These are phyloP conservation scores for Toxotes lorentzi DNA, from an alignment of 2,797 vertebrate species.

Conservation along the genomic window DNA sequence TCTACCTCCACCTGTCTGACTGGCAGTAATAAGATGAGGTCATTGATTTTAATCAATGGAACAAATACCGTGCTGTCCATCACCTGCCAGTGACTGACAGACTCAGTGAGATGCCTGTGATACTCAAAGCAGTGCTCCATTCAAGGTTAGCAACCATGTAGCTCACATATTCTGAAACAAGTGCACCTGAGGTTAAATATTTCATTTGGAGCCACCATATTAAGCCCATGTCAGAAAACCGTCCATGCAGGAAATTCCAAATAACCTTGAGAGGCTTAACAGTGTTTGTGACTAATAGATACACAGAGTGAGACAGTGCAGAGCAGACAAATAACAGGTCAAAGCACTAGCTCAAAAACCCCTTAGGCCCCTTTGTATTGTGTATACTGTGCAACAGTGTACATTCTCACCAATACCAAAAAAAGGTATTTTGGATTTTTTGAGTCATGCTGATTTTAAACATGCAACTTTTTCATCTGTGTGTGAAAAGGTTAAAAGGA, in stretches of 20 bases:
- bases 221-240: constrained; percentile 29
- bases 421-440: not conserved
- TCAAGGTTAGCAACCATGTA: constrained; percentile 19
- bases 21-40: constrained; percentile 31
- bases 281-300: constrained; percentile 45
- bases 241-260: constrained; percentile 49
- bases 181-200: constrained; percentile 40
- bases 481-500: not conserved
- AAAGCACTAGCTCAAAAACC: not conserved
- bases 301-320: constrained; percentile 9
- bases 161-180: constrained; percentile 21
- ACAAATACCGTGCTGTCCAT: constrained; percentile 38
- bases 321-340: constrained; percentile 14
- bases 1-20: constrained; percentile 15
- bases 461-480: not conserved
- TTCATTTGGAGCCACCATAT: constrained; percentile 39
- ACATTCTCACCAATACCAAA: not conserved
- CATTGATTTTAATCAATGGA: constrained; percentile 42
- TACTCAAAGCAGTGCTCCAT: not conserved
- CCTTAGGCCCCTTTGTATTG: not conserved
- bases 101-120: constrained; percentile 17
- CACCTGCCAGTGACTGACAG: constrained; percentile 46
- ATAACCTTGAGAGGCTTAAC: constrained; percentile 48
- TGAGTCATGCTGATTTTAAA: not conserved
- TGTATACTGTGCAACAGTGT: not conserved